These are phyloP conservation scores for Coracias cyanogaster DNA, from an alignment of 2,797 vertebrate genomes.

Conservation along the genomic window DNA sequence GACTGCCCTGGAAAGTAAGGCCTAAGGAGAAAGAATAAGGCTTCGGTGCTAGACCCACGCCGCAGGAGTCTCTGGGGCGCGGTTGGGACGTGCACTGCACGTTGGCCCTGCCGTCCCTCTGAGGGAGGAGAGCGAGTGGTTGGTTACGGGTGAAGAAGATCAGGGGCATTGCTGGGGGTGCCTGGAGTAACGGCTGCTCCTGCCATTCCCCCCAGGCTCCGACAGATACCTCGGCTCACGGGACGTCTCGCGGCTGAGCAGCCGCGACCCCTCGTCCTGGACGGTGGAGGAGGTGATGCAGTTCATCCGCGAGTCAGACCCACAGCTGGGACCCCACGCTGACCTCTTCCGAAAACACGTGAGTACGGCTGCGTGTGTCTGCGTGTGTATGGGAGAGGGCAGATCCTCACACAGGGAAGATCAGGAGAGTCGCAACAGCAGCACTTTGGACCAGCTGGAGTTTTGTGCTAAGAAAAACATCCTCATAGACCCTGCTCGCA, in stretches of 20 bases:
- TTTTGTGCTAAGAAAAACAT: background rate
- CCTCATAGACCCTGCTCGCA: background rate
- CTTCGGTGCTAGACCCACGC: accelerated
- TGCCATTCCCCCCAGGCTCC: constrained; percentile 74
- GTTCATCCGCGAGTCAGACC: constrained; percentile 93
- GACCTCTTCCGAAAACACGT: constrained; percentile 99
- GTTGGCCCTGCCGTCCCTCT: background rate
- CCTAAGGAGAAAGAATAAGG: background rate
- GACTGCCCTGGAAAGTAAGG: background rate
- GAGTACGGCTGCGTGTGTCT: constrained; percentile 28
- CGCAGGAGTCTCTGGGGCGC: accelerated
- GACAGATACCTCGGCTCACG: constrained; percentile 82
- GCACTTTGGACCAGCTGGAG: background rate
- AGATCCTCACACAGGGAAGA: no score
- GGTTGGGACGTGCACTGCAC: accelerated
- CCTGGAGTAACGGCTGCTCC: background rate
- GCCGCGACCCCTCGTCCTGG: constrained; percentile 92
- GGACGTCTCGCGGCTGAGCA: constrained; percentile 79
- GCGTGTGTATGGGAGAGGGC: background rate
- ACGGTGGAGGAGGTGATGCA: constrained; percentile 96
- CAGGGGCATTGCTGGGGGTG: accelerated
- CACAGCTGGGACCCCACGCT: constrained; percentile 93
- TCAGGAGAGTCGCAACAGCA: accelerated
- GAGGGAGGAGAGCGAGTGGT: background rate
- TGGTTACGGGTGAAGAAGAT: accelerated